These are phyloP conservation scores for Deilephila elpenor DNA, from an alignment of 2,888 invertebrate genomes.

Conservation along the genomic window DNA sequence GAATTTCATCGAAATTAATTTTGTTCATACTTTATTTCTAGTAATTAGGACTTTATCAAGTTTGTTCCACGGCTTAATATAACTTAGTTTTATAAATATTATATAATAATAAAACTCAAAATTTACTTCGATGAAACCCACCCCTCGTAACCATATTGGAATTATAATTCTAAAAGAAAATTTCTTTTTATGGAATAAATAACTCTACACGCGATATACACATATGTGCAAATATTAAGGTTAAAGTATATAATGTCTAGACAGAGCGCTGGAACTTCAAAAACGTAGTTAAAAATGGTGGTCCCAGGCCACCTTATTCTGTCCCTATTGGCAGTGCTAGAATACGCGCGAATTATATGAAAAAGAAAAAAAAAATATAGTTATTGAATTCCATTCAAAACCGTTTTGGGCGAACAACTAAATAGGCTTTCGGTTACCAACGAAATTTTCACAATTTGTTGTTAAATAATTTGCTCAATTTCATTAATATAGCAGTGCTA, in stretches of 20 bases:
- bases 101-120: not conserved
- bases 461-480: too few species aligned
- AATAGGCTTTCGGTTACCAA: too few species aligned
- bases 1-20: not conserved
- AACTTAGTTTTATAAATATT: not conserved
- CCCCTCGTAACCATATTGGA: conserved; percentile 7
- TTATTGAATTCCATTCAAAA: too few species aligned
- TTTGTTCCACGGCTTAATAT: not conserved
- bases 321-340: too few species aligned
- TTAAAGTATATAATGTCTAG: not conserved
- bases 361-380: too few species aligned
- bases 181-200: conserved; percentile 16
- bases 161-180: conserved; percentile 16
- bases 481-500: too few species aligned
- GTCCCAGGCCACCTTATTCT: too few species aligned
- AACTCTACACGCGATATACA: conserved; percentile 22
- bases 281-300: too few species aligned
- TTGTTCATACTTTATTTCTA: not conserved
- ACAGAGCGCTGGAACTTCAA: not conserved
- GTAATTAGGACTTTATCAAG: not conserved
- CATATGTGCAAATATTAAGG: conserved; percentile 20
- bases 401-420: too few species aligned
- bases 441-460: too few species aligned
- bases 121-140: not conserved
- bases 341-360: too few species aligned